A percentile compares a stretch with the other conserved stretches of the same genome.
Conservation (phyloP, 2,888 invertebrate genomes). For the Euclidia mi region DNA sequence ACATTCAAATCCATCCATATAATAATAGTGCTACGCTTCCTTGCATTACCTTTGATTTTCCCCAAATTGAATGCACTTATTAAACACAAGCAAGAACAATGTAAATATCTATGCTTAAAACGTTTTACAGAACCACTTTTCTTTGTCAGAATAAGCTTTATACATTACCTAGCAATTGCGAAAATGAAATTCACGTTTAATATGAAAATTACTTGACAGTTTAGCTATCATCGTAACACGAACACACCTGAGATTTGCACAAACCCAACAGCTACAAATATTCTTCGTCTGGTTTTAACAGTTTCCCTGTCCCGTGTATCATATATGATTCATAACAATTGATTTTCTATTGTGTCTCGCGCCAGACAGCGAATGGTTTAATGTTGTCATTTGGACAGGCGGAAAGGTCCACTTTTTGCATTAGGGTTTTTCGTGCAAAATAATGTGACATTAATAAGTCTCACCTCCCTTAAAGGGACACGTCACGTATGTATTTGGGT, state of each 20-base stretch:
- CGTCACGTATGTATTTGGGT: constrained; percentile 75
- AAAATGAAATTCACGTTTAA: constrained; percentile 19
- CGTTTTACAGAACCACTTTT: constrained; percentile 10
- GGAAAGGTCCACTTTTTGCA: constrained; percentile 78
- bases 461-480: constrained; percentile 71
- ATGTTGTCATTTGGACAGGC: constrained; percentile 79
- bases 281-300: constrained; percentile 67
- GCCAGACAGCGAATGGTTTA: no score
- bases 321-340: no score
- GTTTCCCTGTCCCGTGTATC: no score
- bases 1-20: no score
- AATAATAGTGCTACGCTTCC: constrained; percentile 27
- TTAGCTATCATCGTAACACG: constrained; percentile 43
- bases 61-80: constrained; percentile 30
- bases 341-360: no score
- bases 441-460: constrained; percentile 83
- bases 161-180: constrained; percentile 13
- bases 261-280: constrained; percentile 57
- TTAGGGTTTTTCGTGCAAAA: constrained; percentile 70
- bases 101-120: constrained; percentile 19
- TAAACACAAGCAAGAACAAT: constrained; percentile 12
- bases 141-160: constrained; percentile 9
- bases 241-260: constrained; percentile 61
- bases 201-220: constrained; percentile 45
- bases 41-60: constrained; percentile 30